Evolutionary conservation across 2,113 vertebrate genomes (phyloP), one percentile per base, ranked within the genome.

Genomic region (Xenopus borealis): DNA sequence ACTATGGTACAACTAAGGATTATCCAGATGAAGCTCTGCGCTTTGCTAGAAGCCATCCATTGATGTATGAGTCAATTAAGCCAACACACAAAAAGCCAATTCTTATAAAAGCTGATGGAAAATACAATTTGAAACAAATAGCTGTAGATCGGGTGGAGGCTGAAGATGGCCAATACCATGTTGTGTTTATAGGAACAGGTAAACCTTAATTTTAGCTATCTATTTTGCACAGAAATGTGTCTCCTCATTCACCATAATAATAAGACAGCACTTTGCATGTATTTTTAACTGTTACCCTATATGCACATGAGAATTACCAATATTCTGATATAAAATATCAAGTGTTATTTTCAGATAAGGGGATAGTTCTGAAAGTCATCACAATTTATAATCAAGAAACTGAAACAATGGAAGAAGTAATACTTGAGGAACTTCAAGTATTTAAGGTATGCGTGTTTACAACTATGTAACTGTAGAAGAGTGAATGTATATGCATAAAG

Each of bases 101-200:
- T 40, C 81, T 98, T 18, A 90, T 98, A 19, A 94, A 95, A 84
- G 94, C 94, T 2, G 93, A 98, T 11, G 93, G 94, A 30, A 89
- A 89, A 55, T 94, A 95, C 30, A 94, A 91, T 61, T 88, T 99
- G 75, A 97, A 93, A 11, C 95, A 98, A 85, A 91, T 98, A 65
- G 95, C 93, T 0, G 97, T 98, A 55, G 97, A 99, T 84, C 86
- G 94, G 78, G 97, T 99, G 18, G 95, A 98, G 86, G 97, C 97
- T 5, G 94, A 98, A 83, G 97, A 99, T 52, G 97, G 97, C 14
- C 93, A 97, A 74, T 99, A 99, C 65, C 94, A 98, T 67, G 97
- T 98, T 77, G 87, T 99, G 20, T 99, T 97, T 86, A 92, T 99
- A 30, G 97, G 96, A 20, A 98, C 97, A 85, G 97, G 97, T 98